Conservation (phyloP, 2,113 vertebrate genomes). For the Stercorarius parasiticus region DNA sequence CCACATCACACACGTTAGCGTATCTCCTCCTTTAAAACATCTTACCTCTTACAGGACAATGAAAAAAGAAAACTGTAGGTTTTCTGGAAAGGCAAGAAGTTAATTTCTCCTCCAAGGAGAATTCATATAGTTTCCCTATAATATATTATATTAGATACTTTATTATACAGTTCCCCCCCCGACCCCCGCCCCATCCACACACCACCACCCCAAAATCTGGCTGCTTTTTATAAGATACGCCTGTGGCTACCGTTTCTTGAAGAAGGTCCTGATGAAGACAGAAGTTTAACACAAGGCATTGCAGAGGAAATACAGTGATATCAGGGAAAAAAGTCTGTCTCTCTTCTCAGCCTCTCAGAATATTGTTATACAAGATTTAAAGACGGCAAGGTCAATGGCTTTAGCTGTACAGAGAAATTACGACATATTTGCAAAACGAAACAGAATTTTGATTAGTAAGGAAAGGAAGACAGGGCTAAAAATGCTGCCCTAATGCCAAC, state of each 20-base stretch:
- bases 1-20: rapidly evolving
- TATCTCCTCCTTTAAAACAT: not conserved
- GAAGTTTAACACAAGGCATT: not conserved
- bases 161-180: not conserved
- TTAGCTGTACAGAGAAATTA: not conserved
- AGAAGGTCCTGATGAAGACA: not conserved
- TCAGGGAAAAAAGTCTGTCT: not conserved
- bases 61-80: not conserved
- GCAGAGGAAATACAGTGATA: not conserved
- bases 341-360: not conserved
- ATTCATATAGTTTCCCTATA: not conserved
- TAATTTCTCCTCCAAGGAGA: not conserved
- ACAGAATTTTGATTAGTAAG: not conserved
- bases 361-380: not conserved
- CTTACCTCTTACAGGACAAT: not conserved
- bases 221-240: not conserved
- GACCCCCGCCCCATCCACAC: not conserved
- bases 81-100: not conserved
- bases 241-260: not conserved
- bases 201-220: not conserved
- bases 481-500: not conserved
- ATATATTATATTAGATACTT: not conserved
- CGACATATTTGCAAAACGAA: not conserved
- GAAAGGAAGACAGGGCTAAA: not conserved
- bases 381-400: not conserved